Evolutionary conservation across 2,888 invertebrate genomes (phyloP), one percentile per base, ranked within the genome.

Genomic region (Ormyrus pomaceus): DNA sequence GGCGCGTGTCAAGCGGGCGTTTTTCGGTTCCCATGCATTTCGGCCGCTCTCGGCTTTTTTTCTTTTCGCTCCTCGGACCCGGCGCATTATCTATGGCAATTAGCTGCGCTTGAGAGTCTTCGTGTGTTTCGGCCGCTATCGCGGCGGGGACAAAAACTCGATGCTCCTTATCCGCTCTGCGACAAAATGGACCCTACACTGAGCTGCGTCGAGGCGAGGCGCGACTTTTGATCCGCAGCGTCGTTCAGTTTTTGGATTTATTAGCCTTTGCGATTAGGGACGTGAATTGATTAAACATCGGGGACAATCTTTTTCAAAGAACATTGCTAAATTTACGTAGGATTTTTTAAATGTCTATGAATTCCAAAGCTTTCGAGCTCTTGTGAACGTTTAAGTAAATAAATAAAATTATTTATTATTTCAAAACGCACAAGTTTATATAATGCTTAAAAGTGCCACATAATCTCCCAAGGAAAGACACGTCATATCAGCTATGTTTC

Each of bases 11-110:
- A 84, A 83, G 82, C 83, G 84, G 84, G 77, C 4, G 75, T 66
- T 80, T 76, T 83, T 82, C 70, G 86, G 87, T 88, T 88, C 88
- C 87, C 88, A 88, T 86, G 87, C 86, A 87, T 87, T 87, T 61
- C n/a, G 48, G n/a, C 13, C 13, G 34, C 64, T 61, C n/a, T 59
- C n/a, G 55, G 34, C 11, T 0, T 48, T 19, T 71, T 55, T 53
- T 34, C 66, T 64, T 51, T 34, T 71, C n/a, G 11, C 45, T 19
- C 45, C 61, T 68, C n/a, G 64, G 46, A 13, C 62, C 62, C 77
- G 65, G 11, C 58, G 66, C 82, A 82, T 87, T 87, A 86, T 86
- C 87, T 85, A 79, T 84, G 79, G 87, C 87, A 87, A 87, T 87
- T 87, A 87, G 87, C 84, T 84, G 85, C 84, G 58, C 19, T 86